Evolutionary conservation across 1,140 invertebrate genomes (phyloP).

Genomic region (Euwallacea similis): DNA sequence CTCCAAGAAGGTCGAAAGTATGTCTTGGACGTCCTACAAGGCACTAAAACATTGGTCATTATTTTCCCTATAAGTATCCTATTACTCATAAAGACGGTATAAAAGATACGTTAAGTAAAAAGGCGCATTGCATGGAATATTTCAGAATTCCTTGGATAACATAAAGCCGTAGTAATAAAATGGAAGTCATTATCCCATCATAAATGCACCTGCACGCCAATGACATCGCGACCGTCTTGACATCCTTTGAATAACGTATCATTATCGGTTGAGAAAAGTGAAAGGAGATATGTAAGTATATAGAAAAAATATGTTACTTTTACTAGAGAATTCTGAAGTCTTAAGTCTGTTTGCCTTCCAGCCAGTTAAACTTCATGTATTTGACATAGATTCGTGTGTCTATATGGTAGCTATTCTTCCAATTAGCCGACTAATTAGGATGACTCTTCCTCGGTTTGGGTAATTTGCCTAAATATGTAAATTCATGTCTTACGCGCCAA

Average conservation of each 20-base stretch:
- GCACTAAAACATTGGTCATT: background rate
- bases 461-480: background rate
- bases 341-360: slow-evolving; percentile 7
- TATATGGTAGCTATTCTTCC: background rate
- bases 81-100: too few species aligned
- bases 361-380: background rate
- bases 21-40: too few species aligned
- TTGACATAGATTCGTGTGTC: background rate
- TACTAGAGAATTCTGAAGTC: slow-evolving; percentile 7
- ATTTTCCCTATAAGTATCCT: background rate
- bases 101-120: too few species aligned
- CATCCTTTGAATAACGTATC: slow-evolving; percentile 23
- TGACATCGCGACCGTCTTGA: slow-evolving; percentile 5
- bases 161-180: too few species aligned
- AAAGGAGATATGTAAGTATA: slow-evolving; percentile 3
- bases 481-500: background rate
- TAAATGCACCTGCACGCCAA: background rate
- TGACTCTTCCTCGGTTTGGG: too few species aligned
- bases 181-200: too few species aligned
- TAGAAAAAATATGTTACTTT: slow-evolving; percentile 21
- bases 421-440: slow-evolving; percentile 2
- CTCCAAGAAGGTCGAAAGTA: too few species aligned
- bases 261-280: slow-evolving; percentile 16
- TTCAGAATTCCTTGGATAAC: too few species aligned
- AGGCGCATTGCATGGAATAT: too few species aligned